A percentile compares a stretch with the other conserved stretches of the same genome.
phyloP scores from a whole-genome alignment of 1,140 invertebrate species.

The Lysiphlebus fabarum region DNA sequence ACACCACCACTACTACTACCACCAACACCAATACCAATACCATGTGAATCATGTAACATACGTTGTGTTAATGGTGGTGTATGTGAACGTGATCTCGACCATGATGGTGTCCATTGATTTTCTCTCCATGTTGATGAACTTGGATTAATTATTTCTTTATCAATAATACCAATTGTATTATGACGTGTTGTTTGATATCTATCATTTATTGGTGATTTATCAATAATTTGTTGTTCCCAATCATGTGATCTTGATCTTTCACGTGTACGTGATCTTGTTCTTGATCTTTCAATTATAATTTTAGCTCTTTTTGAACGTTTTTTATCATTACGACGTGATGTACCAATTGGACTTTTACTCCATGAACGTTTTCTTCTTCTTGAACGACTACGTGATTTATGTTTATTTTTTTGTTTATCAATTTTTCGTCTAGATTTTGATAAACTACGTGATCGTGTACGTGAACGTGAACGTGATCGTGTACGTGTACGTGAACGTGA shows the following conservation, averaged over 20 bases:
- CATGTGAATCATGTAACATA: no score
- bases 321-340: slow-evolving; percentile 31
- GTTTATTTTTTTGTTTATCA: slow-evolving; percentile 41
- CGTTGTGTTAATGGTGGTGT: slow-evolving; percentile 29
- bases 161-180: neutral
- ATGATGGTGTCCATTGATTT: slow-evolving; percentile 51
- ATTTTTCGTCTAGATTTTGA: slow-evolving; percentile 45
- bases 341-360: slow-evolving; percentile 33
- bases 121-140: slow-evolving; percentile 38
- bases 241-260: slow-evolving; percentile 40
- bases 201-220: slow-evolving; percentile 21
- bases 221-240: slow-evolving; percentile 22
- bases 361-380: slow-evolving; percentile 39
- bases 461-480: slow-evolving; percentile 22
- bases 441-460: slow-evolving; percentile 31
- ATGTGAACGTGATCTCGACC: slow-evolving; percentile 55
- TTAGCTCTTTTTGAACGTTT: slow-evolving; percentile 39
- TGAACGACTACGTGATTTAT: slow-evolving; percentile 43
- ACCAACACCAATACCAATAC: no score
- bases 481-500: neutral
- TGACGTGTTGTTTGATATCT: slow-evolving; percentile 27
- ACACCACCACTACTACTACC: no score
- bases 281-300: slow-evolving; percentile 26
- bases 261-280: slow-evolving; percentile 38
- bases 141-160: neutral